phyloP scores from a whole-genome alignment of 2,888 invertebrate genomes.

The Acronicta aceris region DNA sequence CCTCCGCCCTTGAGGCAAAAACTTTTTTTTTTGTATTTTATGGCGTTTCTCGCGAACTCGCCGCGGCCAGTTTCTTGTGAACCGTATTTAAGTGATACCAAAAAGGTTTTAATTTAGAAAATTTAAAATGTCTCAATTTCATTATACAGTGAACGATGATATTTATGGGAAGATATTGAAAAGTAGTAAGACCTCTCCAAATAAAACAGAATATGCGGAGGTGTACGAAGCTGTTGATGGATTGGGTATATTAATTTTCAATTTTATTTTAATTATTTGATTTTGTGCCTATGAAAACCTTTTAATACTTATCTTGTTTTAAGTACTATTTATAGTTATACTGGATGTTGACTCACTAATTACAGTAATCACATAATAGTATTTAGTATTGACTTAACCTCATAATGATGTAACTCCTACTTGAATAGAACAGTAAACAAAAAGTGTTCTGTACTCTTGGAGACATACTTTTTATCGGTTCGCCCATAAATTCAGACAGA shows the following conservation, averaged over 20 bases:
- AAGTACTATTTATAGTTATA: conserved; percentile 11
- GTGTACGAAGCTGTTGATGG: conserved; percentile 82
- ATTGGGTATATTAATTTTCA: conserved; percentile 71
- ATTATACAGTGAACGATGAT: conserved; percentile 85
- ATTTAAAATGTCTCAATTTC: conserved; percentile 72
- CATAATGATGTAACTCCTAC: conserved; percentile 26
- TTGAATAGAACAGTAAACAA: conserved; percentile 22
- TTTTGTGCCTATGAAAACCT: background rate
- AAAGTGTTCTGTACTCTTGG: conserved; percentile 14
- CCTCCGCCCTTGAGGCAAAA: conserved; percentile 74
- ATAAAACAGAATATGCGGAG: conserved; percentile 78
- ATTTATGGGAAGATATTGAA: conserved; percentile 84
- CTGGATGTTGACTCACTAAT: conserved; percentile 29
- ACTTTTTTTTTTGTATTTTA: conserved; percentile 60
- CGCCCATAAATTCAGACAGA: conserved; percentile 22
- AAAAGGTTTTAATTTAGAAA: conserved; percentile 54
- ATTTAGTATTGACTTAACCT: conserved; percentile 14
- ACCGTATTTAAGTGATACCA: conserved; percentile 59
- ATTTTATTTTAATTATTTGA: background rate
- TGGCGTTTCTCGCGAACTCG: conserved; percentile 69
- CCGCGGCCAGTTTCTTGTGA: conserved; percentile 71
- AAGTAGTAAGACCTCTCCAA: conserved; percentile 67
- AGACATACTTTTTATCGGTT: conserved; percentile 37
- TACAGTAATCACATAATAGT: conserved; percentile 20
- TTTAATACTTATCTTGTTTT: background rate